A percentile compares a stretch with the other conserved stretches of the same genome.
Evolutionary conservation across 1,140 invertebrate species (phyloP).

Genomic region (Heliconius himera): DNA sequence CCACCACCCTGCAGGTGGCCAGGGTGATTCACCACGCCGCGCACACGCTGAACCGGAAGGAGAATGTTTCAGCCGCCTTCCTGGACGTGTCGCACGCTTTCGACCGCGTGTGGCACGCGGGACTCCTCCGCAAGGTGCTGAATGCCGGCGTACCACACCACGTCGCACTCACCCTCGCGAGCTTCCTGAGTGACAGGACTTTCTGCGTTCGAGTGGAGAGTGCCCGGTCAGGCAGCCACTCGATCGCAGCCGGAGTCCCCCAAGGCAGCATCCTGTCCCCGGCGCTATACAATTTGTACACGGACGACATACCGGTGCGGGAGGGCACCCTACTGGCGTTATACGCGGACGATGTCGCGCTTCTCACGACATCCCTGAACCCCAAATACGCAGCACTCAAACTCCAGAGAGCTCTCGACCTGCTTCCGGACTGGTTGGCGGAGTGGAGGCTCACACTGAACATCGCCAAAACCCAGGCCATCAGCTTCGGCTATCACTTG

Average conservation of each 20-base stretch:
- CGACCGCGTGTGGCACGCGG: too few species aligned
- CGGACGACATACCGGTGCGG: background rate
- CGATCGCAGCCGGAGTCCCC: background rate
- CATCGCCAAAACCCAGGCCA: too few species aligned
- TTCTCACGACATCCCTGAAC: too few species aligned
- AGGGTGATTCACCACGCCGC: constrained; percentile 15
- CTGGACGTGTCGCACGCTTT: too few species aligned
- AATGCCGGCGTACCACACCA: background rate
- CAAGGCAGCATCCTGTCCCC: background rate
- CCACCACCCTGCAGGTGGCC: constrained; percentile 10
- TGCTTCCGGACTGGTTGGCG: too few species aligned
- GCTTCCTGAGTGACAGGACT: background rate
- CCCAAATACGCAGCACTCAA: too few species aligned
- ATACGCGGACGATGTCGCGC: too few species aligned
- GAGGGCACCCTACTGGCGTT: too few species aligned
- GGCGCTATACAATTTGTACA: background rate
- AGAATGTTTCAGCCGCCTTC: too few species aligned
- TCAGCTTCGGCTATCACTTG: too few species aligned
- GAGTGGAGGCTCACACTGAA: too few species aligned
- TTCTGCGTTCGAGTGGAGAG: background rate
- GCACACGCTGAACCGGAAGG: background rate
- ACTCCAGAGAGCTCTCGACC: too few species aligned
- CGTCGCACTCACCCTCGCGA: background rate
- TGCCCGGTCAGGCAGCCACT: background rate
- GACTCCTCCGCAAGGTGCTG: background rate